phyloP scores from a whole-genome alignment of 2,113 vertebrate species.

The Dasypus novemcinctus region DNA sequence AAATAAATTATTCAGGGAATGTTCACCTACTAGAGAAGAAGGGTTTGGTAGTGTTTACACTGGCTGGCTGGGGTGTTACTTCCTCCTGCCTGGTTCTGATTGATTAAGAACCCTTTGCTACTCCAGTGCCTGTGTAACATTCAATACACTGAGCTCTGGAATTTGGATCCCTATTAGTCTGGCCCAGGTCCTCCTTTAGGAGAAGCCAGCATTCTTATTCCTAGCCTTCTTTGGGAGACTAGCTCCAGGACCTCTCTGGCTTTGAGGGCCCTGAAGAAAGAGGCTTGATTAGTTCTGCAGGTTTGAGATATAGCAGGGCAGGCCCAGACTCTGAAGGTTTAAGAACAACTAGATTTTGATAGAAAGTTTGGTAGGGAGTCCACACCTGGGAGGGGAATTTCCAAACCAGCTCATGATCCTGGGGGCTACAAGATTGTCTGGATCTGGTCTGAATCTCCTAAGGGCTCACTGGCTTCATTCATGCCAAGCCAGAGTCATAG shows the following conservation, averaged over 20 bases:
- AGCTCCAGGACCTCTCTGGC: neutral
- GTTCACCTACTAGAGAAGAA: neutral
- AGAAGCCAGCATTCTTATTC: neutral
- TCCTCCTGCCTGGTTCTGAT: neutral
- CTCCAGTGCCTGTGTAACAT: neutral
- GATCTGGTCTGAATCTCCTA: neutral
- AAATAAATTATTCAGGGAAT: neutral
- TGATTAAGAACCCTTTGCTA: neutral
- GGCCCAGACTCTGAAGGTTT: neutral
- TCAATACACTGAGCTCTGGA: neutral
- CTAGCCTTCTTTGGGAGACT: neutral
- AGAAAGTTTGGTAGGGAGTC: neutral
- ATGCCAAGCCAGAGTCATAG: neutral
- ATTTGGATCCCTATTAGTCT: neutral
- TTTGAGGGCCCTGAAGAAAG: neutral
- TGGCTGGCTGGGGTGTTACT: neutral
- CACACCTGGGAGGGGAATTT: neutral
- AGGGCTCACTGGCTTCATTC: neutral
- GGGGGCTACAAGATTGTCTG: neutral
- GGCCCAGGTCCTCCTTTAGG: neutral
- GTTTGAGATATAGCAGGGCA: neutral
- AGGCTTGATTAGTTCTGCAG: neutral
- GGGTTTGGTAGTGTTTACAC: neutral
- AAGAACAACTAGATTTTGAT: neutral
- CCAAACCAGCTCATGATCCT: neutral